Percentiles rank a stretch among this genome's conserved stretches.
Evolutionary conservation across 2,888 invertebrate species (phyloP).

Genomic region (Caenorhabditis sinica): DNA sequence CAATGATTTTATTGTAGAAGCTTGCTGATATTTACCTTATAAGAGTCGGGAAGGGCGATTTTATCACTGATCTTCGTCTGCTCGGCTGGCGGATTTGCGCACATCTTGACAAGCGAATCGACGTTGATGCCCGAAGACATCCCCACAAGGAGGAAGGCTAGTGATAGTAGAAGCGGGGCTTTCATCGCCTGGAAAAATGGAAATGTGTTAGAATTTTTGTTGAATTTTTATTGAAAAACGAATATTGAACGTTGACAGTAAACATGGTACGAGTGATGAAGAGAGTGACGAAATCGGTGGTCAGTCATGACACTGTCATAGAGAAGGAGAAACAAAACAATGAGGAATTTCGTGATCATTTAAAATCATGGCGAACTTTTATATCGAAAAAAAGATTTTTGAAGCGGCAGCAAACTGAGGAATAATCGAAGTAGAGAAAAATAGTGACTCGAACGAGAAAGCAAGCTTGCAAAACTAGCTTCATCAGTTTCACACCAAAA

Average conservation of each 20-base stretch:
- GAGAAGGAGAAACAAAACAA: background rate
- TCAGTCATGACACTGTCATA: too few relatives aligned
- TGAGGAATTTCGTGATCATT: background rate
- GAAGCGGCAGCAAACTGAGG: too few relatives aligned
- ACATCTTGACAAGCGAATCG: slow-evolving; percentile 15
- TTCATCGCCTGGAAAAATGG: slow-evolving; percentile 43
- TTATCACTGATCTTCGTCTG: slow-evolving; percentile 41
- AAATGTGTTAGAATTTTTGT: slow-evolving; percentile 1
- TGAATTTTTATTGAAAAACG: background rate
- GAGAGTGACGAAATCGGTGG: background rate
- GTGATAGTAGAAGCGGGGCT: slow-evolving; percentile 8
- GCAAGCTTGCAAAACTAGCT: too few relatives aligned
- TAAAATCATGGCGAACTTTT: too few relatives aligned
- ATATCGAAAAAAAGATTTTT: too few relatives aligned
- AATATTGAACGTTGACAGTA: background rate
- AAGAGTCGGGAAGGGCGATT: slow-evolving; percentile 28
- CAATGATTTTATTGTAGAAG: background rate
- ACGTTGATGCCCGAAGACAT: slow-evolving; percentile 17
- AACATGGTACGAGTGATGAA: background rate
- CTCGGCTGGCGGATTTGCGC: slow-evolving; percentile 39
- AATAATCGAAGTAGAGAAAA: too few relatives aligned
- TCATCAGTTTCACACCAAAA: too few relatives aligned
- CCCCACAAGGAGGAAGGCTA: slow-evolving; percentile 26
- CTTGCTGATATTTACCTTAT: slow-evolving; percentile 27
- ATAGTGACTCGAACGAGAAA: too few relatives aligned